Conservation (phyloP, 2,888 invertebrate genomes). For the Drosophila robusta region DNA sequence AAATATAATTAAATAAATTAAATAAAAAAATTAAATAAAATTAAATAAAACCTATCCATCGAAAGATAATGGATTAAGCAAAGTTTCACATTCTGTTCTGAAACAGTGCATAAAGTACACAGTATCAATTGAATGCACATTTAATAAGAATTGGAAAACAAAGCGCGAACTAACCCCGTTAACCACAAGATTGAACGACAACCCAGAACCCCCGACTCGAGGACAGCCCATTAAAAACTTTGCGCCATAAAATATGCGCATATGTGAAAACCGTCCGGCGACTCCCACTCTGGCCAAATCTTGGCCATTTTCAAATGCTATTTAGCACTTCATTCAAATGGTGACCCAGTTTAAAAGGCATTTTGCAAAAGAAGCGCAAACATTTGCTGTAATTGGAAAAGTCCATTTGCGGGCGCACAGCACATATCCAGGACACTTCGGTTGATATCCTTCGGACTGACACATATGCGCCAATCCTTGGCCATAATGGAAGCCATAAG, state of each 20-base stretch:
- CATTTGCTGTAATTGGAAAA: conserved; percentile 59
- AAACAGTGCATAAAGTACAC: not conserved
- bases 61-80: not conserved
- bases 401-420: conserved; percentile 53
- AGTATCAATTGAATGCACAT: not conserved
- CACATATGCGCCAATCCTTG: conserved; percentile 69
- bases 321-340: conserved; percentile 63
- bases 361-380: conserved; percentile 39
- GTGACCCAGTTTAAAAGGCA: conserved; percentile 67
- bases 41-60: not conserved
- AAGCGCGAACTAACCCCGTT: not conserved
- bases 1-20: too few relatives aligned
- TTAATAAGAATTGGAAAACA: conserved; percentile 26
- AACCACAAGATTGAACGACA: conserved; percentile 11
- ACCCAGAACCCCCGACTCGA: not conserved
- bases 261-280: conserved; percentile 52
- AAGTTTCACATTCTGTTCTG: not conserved
- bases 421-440: not conserved
- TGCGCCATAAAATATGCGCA: conserved; percentile 59
- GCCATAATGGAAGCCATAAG: conserved; percentile 68
- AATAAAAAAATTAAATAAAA: not conserved
- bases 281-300: conserved; percentile 9
- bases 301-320: conserved; percentile 36
- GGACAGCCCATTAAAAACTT: conserved; percentile 24
- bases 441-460: conserved; percentile 3